phyloP scores from a whole-genome alignment of 2,888 invertebrate species.

The Dioctria linearis region DNA sequence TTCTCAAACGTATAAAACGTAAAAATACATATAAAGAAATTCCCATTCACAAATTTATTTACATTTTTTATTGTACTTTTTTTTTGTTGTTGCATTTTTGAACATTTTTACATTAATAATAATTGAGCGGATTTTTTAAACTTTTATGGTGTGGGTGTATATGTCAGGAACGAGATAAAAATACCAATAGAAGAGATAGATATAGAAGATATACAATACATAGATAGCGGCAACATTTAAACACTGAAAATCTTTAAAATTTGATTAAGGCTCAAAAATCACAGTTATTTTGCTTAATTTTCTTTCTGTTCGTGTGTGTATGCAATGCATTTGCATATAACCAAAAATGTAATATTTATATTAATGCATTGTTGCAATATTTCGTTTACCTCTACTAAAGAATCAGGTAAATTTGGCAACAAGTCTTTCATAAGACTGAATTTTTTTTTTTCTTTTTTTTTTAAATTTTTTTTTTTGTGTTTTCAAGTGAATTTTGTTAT shows the following conservation, averaged over 20 bases:
- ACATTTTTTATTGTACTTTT: slow-evolving; percentile 14
- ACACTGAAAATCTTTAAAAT: neutral
- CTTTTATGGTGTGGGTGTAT: too few species aligned
- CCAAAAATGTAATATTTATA: slow-evolving; percentile 38
- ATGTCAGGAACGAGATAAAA: too few species aligned
- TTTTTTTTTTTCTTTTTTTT: too few species aligned
- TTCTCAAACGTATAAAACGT: too few species aligned
- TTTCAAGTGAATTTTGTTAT: too few species aligned
- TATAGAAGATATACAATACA: neutral
- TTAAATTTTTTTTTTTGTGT: too few species aligned
- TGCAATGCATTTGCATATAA: slow-evolving; percentile 14
- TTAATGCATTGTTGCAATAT: too few species aligned
- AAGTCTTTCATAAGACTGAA: neutral
- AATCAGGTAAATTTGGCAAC: neutral
- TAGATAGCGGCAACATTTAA: slow-evolving; percentile 31
- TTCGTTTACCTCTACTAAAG: too few species aligned
- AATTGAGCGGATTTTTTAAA: too few species aligned
- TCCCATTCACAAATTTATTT: slow-evolving; percentile 39
- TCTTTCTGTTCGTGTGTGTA: too few species aligned
- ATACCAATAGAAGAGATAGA: neutral
- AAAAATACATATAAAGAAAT: slow-evolving; percentile 13
- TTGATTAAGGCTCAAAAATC: slow-evolving; percentile 33
- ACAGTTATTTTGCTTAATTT: slow-evolving; percentile 22
- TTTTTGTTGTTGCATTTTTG: slow-evolving; percentile 7
- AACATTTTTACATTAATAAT: slow-evolving; percentile 33